Percentiles rank a stretch among this genome's conserved stretches.
phyloP scores from a whole-genome alignment of 2,797 vertebrate species.

The Oophaga sylvatica region DNA sequence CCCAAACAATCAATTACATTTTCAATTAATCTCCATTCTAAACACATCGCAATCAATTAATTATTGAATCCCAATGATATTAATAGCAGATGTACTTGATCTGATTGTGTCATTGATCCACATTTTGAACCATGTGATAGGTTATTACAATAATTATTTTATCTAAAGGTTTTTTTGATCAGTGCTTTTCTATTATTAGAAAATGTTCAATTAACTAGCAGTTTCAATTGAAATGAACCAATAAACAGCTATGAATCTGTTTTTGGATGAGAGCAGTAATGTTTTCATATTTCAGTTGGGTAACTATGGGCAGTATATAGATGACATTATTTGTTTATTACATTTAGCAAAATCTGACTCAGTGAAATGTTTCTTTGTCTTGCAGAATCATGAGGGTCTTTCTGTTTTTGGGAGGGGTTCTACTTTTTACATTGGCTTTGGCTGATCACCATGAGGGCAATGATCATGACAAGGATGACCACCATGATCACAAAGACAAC shows the following conservation, averaged over 20 bases:
- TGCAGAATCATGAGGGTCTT: conserved; percentile 64
- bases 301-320: background rate
- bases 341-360: background rate
- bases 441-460: conserved; percentile 16
- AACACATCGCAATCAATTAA: too few species aligned
- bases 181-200: too few species aligned
- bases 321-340: background rate
- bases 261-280: too few species aligned
- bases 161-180: too few species aligned
- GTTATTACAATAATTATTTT: background rate
- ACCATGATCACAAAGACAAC: background rate
- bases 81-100: background rate
- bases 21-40: too few species aligned
- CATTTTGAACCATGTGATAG: background rate
- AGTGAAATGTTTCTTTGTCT: background rate
- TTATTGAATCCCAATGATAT: too few species aligned
- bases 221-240: too few species aligned
- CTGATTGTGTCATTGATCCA: background rate
- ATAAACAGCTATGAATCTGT: too few species aligned
- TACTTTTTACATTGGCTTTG: conserved; percentile 58
- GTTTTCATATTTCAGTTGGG: background rate
- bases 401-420: conserved; percentile 55
- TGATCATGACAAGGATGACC: background rate
- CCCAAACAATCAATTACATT: too few species aligned
- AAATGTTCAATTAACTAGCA: too few species aligned